phyloP scores from a whole-genome alignment of 2,888 invertebrate species.

The Lycaena phlaeas region DNA sequence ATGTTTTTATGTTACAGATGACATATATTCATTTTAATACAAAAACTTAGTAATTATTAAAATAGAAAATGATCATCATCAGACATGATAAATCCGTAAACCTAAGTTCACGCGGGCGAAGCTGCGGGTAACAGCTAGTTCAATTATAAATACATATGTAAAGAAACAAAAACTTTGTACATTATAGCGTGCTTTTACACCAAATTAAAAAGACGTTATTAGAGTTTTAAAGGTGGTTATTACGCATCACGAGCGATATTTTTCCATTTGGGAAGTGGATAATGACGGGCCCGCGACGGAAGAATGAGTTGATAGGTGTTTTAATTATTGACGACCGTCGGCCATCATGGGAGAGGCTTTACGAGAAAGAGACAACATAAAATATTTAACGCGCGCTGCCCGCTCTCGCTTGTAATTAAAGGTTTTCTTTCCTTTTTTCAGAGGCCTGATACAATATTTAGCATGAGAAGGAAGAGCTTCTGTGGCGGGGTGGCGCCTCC shows the following conservation, averaged over 20 bases:
- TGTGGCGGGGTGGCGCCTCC: conserved; percentile 73
- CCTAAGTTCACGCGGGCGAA: too few species aligned
- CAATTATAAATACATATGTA: too few species aligned
- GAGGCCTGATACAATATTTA: conserved; percentile 73
- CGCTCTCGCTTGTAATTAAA: conserved; percentile 72
- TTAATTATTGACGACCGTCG: conserved; percentile 46
- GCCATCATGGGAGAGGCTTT: conserved; percentile 26
- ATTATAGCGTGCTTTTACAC: neutral
- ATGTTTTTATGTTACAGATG: too few species aligned
- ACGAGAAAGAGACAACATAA: conserved; percentile 67
- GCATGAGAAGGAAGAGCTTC: conserved; percentile 71
- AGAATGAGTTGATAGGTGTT: conserved; percentile 70
- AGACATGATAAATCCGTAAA: too few species aligned
- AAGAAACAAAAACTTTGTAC: too few species aligned
- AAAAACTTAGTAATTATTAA: too few species aligned
- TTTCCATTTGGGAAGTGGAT: conserved; percentile 31
- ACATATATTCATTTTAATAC: too few species aligned
- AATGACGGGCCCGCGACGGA: conserved; percentile 60
- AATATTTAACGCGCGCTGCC: conserved; percentile 69
- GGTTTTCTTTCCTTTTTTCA: conserved; percentile 72
- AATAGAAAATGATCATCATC: too few species aligned
- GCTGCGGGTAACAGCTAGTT: too few species aligned
- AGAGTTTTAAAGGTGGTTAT: neutral
- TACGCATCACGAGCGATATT: conserved; percentile 11
- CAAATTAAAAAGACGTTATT: neutral